Evolutionary conservation across 2,113 vertebrate genomes (phyloP).

Genomic region (Stictonetta naevosa): DNA sequence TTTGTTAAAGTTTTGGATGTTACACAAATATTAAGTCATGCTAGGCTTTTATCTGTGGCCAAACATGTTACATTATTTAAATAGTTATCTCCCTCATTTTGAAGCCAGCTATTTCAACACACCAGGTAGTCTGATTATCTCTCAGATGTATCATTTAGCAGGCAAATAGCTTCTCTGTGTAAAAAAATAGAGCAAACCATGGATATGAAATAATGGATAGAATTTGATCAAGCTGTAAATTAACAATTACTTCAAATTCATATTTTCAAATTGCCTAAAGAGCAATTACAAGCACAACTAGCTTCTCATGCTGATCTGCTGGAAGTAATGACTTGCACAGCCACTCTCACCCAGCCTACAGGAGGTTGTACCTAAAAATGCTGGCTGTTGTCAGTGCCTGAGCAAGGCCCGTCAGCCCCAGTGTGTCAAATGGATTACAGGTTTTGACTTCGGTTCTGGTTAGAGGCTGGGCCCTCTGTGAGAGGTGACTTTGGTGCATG

Average conservation of each 20-base stretch:
- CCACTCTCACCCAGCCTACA: not conserved
- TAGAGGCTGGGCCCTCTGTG: not conserved
- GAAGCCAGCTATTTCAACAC: slow-evolving; percentile 52
- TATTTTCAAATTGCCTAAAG: not conserved
- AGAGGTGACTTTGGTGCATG: rapidly evolving
- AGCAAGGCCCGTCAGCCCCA: not conserved
- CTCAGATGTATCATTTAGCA: not conserved
- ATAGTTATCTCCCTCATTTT: not conserved
- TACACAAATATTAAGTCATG: not conserved
- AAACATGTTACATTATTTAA: slow-evolving; percentile 2
- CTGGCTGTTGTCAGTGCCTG: not conserved
- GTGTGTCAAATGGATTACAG: not conserved
- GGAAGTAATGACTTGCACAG: not conserved
- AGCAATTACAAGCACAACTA: not conserved
- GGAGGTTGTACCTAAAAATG: not conserved
- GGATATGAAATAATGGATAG: not conserved
- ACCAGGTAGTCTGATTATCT: not conserved
- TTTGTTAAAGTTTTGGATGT: not conserved
- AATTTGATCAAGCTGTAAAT: not conserved
- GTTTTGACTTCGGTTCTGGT: not conserved
- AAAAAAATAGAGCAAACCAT: not conserved
- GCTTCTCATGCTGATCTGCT: not conserved
- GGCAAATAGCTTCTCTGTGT: not conserved
- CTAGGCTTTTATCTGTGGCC: slow-evolving; percentile 37
- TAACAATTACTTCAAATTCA: not conserved